A percentile compares a stretch with the other conserved stretches of the same genome.
phyloP scores from a whole-genome alignment of 2,797 vertebrate species.

The Eospalax fontanierii region DNA sequence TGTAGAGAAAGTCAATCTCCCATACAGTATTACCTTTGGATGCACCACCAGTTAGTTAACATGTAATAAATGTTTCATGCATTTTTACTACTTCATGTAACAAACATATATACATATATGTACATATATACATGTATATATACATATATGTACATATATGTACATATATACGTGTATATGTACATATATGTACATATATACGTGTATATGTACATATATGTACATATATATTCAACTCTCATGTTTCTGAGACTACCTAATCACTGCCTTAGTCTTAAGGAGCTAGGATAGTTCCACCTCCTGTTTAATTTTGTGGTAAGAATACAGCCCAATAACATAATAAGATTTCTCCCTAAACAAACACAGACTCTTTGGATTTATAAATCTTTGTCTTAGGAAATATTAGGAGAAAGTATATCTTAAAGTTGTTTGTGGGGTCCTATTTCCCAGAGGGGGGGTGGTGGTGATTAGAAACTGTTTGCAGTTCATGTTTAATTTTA shows the following conservation, averaged over 20 bases:
- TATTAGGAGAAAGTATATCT: background rate
- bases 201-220: background rate
- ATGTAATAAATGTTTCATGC: background rate
- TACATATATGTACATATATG: too few relatives aligned
- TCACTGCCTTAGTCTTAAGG: background rate
- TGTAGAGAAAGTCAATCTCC: background rate
- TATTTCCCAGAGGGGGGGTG: slow-evolving; percentile 29
- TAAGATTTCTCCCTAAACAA: background rate
- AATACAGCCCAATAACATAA: background rate
- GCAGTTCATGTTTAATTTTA: slow-evolving; percentile 18
- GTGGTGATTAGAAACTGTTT: background rate
- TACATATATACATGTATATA: background rate
- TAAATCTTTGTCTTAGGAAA: background rate
- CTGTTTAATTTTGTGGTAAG: background rate
- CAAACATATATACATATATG: background rate
- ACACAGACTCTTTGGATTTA: background rate
- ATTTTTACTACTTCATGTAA: background rate
- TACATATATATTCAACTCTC: background rate
- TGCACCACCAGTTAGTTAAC: slow-evolving; percentile 8
- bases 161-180: background rate
- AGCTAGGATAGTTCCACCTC: background rate
- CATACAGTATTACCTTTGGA: background rate
- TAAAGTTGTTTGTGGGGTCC: background rate
- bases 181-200: background rate
- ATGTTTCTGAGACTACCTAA: background rate